A percentile compares a stretch with the other conserved stretches of the same genome.
Conservation (phyloP, 2,113 vertebrate species). For the Python bivittatus region DNA sequence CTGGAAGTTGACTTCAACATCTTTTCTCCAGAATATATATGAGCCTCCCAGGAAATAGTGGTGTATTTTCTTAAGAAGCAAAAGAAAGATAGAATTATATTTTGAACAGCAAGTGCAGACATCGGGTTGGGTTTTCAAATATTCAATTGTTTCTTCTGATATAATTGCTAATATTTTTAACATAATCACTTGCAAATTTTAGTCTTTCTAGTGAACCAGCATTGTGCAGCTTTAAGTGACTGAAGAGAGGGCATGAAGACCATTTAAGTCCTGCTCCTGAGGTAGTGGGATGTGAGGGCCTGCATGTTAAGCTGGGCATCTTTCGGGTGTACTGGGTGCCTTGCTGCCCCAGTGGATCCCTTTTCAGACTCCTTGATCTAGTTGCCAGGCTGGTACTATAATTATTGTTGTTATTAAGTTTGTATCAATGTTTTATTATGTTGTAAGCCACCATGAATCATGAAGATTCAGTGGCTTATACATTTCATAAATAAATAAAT, state of each 20-base stretch:
- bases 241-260: neutral
- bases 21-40: slow-evolving; percentile 29
- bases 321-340: neutral
- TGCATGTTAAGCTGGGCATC: neutral
- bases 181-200: slow-evolving; percentile 2
- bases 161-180: slow-evolving; percentile 4
- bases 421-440: neutral
- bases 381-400: neutral
- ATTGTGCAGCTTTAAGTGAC: neutral
- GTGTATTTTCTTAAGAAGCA: slow-evolving; percentile 14
- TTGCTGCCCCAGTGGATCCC: neutral
- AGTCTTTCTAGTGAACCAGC: neutral
- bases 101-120: slow-evolving; percentile 21
- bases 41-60: slow-evolving; percentile 26
- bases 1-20: slow-evolving; percentile 24
- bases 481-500: neutral
- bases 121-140: slow-evolving; percentile 6
- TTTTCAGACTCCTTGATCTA: neutral
- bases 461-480: neutral
- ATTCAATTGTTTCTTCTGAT: neutral
- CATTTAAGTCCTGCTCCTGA: neutral
- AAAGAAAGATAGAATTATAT: neutral
- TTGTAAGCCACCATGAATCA: neutral
- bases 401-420: neutral
- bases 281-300: neutral